These are phyloP conservation scores for Flexamia atlantica DNA, from an alignment of 2,888 invertebrate genomes.

Conservation along the genomic window DNA sequence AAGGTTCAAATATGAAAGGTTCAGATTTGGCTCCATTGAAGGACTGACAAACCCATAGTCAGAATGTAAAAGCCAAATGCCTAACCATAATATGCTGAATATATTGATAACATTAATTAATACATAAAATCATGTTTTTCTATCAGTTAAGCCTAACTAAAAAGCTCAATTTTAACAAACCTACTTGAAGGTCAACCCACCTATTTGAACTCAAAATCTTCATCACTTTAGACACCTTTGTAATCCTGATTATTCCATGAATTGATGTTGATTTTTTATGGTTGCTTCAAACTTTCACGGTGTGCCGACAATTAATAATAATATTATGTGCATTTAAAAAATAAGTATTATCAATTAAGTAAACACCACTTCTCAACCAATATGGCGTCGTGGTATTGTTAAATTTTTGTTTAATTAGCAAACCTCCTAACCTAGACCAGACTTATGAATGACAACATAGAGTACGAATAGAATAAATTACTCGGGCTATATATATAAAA, in stretches of 20 bases:
- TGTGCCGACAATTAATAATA: neutral
- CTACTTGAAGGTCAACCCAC: constrained; percentile 23
- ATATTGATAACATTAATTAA: no score
- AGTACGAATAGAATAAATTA: neutral
- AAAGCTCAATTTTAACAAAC: neutral
- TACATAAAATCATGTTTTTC: no score
- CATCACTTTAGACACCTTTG: neutral
- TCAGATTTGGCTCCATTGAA: no score
- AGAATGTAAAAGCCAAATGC: no score
- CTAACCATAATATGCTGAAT: no score
- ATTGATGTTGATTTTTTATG: neutral
- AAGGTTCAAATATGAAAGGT: no score
- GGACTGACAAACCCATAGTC: no score
- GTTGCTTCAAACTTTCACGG: neutral
- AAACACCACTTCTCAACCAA: neutral
- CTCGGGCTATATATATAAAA: no score
- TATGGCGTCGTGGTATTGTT: constrained; percentile 5
- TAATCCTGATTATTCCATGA: neutral
- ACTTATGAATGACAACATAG: neutral
- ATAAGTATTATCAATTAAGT: neutral
- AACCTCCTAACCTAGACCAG: neutral
- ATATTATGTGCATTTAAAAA: neutral
- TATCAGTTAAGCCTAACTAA: no score
- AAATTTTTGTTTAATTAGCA: neutral
- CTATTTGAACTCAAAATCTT: constrained; percentile 4